Evolutionary conservation across 2,113 vertebrate species (phyloP).

Genomic region (Grammomys dolichurus): DNA sequence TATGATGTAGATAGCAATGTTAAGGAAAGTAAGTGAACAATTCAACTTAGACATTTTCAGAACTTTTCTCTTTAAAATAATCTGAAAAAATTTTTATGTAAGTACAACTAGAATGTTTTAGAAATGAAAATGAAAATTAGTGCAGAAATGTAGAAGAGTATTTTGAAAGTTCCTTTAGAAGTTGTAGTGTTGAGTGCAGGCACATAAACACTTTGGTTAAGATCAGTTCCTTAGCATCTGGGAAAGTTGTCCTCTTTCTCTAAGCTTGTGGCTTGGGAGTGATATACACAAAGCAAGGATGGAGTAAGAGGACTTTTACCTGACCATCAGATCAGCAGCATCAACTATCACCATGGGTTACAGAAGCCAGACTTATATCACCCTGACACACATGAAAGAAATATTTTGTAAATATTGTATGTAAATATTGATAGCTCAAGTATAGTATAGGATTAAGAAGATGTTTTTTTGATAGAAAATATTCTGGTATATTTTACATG

Average conservation of each 20-base stretch:
- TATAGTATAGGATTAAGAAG: not conserved
- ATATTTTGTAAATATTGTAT: not conserved
- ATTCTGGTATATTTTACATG: not conserved
- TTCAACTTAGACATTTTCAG: not conserved
- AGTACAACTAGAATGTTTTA: not conserved
- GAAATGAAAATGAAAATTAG: not conserved
- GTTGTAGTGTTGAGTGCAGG: not conserved
- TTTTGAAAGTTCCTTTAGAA: not conserved
- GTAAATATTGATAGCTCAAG: not conserved
- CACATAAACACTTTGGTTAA: not conserved
- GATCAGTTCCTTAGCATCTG: not conserved
- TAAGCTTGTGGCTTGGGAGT: not conserved
- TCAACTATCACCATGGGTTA: not conserved
- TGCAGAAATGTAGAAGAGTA: not conserved
- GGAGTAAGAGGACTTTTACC: too few relatives aligned
- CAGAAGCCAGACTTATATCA: not conserved
- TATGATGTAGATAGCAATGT: not conserved
- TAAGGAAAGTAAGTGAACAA: not conserved
- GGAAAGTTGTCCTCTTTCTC: not conserved
- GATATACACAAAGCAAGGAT: not conserved
- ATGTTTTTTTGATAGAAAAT: not conserved
- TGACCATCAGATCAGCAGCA: not conserved
- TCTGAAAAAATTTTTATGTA: not conserved
- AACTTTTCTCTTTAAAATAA: not conserved
- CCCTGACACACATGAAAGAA: not conserved